A percentile compares a stretch with the other conserved stretches of the same genome.
Evolutionary conservation across 37 sponge, comb jelly and placozoan species (phyloP).

Genomic region (Petrosia ficiformis): DNA sequence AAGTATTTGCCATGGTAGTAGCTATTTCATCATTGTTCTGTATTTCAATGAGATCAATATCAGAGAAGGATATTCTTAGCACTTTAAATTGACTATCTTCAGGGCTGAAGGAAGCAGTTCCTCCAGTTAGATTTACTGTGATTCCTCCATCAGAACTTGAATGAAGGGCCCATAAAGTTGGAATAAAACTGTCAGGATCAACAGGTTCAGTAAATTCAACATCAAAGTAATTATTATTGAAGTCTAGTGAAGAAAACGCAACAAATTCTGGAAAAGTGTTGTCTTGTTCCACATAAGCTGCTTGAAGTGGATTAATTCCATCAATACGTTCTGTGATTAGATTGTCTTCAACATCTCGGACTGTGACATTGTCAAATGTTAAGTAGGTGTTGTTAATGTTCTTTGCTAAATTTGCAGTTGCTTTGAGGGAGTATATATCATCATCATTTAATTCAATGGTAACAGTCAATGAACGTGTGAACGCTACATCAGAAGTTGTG

Average conservation of each 20-base stretch:
- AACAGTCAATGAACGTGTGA: not conserved
- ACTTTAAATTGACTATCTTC: conserved; percentile 41
- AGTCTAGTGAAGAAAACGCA: conserved; percentile 57
- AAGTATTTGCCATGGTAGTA: conserved; percentile 44
- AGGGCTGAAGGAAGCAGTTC: conserved; percentile 49
- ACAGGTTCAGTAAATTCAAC: conserved; percentile 81
- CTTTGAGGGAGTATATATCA: conserved; percentile 68
- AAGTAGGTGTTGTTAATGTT: conserved; percentile 65
- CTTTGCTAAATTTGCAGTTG: conserved; percentile 67
- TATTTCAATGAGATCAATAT: conserved; percentile 67
- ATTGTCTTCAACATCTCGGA: conserved; percentile 44
- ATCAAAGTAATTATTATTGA: conserved; percentile 57
- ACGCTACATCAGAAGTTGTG: conserved; percentile 1
- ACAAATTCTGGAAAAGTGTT: conserved; percentile 44
- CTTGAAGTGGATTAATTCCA: conserved; percentile 79
- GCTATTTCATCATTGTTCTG: conserved; percentile 64
- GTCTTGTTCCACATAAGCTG: conserved; percentile 62
- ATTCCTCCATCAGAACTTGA: conserved; percentile 35
- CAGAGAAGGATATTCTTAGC: conserved; percentile 50
- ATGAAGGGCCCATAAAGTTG: conserved; percentile 40
- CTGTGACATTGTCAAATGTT: conserved; percentile 24
- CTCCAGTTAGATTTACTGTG: conserved; percentile 67
- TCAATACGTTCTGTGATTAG: conserved; percentile 30
- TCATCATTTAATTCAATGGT: conserved; percentile 33
- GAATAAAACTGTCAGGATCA: conserved; percentile 57